Evolutionary conservation across 2,113 vertebrate genomes (phyloP).

Genomic region (Gopherus evgoodei): DNA sequence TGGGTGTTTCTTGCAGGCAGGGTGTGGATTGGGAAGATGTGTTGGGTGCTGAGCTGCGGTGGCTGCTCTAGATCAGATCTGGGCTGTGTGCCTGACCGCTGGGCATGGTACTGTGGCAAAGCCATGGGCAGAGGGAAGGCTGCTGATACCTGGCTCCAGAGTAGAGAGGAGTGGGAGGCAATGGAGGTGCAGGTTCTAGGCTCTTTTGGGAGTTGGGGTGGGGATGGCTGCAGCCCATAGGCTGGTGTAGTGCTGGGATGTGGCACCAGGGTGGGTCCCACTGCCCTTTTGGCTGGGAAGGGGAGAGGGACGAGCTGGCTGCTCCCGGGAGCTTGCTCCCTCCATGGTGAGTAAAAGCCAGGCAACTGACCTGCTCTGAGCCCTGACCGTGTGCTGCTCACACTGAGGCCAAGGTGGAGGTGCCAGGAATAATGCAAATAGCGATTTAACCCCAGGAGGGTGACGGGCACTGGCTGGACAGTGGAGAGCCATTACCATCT

Average conservation of each 20-base stretch:
- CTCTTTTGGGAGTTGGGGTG: not conserved
- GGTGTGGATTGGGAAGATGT: too few relatives aligned
- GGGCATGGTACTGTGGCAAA: too few relatives aligned
- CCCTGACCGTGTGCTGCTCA: not conserved
- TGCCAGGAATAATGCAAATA: too few relatives aligned
- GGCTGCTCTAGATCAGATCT: too few relatives aligned
- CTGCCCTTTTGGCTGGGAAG: not conserved
- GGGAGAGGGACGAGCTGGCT: not conserved
- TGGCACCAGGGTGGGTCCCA: accelerated
- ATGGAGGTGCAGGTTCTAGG: not conserved
- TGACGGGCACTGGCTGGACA: too few relatives aligned
- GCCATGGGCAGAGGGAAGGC: not conserved
- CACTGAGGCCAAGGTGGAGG: too few relatives aligned
- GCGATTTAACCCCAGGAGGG: too few relatives aligned
- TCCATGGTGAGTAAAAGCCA: not conserved
- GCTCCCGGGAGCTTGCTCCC: accelerated
- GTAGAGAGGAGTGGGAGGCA: too few relatives aligned
- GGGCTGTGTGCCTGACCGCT: not conserved
- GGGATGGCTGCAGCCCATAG: not conserved
- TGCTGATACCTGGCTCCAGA: not conserved
- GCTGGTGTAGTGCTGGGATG: not conserved
- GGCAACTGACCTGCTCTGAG: not conserved
- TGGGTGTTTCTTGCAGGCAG: too few relatives aligned
- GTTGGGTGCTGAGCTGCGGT: too few relatives aligned
- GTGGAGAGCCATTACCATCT: too few relatives aligned